Conservation (phyloP, 2,113 vertebrate genomes). For the Tachycineta bicolor region DNA sequence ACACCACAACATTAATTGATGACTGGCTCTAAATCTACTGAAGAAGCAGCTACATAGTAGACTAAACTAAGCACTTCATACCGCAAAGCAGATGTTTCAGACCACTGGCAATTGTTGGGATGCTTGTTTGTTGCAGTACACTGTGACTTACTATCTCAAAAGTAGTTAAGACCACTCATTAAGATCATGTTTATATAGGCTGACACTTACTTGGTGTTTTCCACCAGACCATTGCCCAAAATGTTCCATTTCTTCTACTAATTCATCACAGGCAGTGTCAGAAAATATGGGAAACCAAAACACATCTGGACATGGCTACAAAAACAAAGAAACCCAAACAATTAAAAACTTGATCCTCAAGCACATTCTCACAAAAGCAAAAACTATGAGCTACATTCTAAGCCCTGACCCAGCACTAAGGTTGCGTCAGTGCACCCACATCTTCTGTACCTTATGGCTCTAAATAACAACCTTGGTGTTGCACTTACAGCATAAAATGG, state of each 20-base stretch:
- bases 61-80: not conserved
- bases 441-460: not conserved
- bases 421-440: not conserved
- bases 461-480: not conserved
- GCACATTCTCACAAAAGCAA: not conserved
- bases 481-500: not conserved
- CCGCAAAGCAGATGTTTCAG: not conserved
- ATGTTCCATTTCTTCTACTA: constrained; percentile 96
- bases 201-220: constrained; percentile 85
- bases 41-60: not conserved
- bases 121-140: not conserved
- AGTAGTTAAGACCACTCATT: not conserved
- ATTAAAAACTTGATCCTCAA: not conserved
- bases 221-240: constrained; percentile 95
- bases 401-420: not conserved
- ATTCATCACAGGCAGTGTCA: constrained; percentile 88
- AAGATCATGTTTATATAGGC: not conserved
- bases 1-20: not conserved
- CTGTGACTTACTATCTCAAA: not conserved
- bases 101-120: not conserved
- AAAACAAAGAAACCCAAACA: not conserved
- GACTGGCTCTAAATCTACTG: not conserved
- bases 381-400: not conserved
- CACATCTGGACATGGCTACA: constrained; percentile 96
- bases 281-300: constrained; percentile 98